Evolutionary conservation across 2,888 invertebrate species (phyloP), one percentile per base, ranked within the genome.

Genomic region (Noctua comes): DNA sequence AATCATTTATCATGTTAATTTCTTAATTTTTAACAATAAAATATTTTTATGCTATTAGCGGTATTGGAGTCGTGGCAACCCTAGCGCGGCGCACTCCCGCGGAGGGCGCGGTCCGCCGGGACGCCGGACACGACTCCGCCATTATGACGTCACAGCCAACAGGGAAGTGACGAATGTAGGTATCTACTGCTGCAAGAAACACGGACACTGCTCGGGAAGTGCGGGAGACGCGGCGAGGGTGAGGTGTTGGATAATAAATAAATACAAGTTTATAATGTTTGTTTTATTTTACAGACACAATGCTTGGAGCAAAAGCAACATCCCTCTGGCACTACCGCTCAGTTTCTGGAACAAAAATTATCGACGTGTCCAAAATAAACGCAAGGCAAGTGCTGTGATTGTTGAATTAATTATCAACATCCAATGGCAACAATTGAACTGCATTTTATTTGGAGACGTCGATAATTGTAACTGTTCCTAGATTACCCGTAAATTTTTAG

Each of bases 101-200:
- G 59, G 48, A 79, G 88, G 88, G 88, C 81, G 89, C 83, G 88
- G 87, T 85, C 92, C 89, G 59, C 59, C 48, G 91, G 90, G 92
- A 89, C 73, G 76, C 85, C 82, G 90, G 91, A 92, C 92, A 93
- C 82, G 89, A 90, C 88, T 90, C 76, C 86, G 89, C 92, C 89
- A 92, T 93, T 93, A 93, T 92, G 90, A 92, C 91, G 91, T 91
- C 92, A 92, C 77, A 72, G 71, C 66, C 73, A 76, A 65, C 74
- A 70, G 69, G 76, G 69, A 79, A 76, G 31, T 78, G 73, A 68
- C 68, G 73, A 75, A 43, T 36, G 4, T 66, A 66, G 65, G 66
- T 82, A 66, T 24, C n/a, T n/a, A 82, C 59, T 43, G 57, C 24
- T 48, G 36, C 36, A 84, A 84, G 74, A n/a, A 62, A 80, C 85